Conservation (phyloP, 2,113 vertebrate species). For the Caracal caracal region DNA sequence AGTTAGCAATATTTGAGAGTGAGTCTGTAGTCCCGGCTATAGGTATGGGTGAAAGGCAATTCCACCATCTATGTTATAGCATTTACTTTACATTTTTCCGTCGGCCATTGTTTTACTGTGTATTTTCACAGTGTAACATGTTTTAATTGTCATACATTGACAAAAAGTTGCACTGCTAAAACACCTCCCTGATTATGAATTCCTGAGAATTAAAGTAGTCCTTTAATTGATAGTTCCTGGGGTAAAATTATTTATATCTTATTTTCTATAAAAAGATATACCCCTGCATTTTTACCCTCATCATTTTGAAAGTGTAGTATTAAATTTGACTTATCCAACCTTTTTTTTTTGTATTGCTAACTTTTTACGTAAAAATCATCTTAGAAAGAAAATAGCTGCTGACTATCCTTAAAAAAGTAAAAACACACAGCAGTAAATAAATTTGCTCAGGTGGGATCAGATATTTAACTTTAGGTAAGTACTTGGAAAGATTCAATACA, state of each 20-base stretch:
- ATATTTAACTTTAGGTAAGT: background rate
- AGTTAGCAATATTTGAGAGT: background rate
- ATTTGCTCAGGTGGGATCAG: background rate
- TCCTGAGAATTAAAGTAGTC: background rate
- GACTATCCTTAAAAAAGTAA: conserved; percentile 30
- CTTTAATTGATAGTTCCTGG: background rate
- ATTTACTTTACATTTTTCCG: background rate
- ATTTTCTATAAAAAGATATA: background rate
- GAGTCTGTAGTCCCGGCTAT: background rate
- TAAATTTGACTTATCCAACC: background rate
- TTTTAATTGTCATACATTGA: background rate
- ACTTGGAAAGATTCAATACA: conserved; percentile 42
- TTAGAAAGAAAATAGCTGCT: conserved; percentile 40
- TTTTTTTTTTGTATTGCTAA: conserved; percentile 12
- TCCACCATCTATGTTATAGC: background rate
- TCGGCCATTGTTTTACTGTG: background rate
- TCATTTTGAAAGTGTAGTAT: conserved; percentile 41
- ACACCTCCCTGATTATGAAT: background rate
- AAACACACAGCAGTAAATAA: background rate
- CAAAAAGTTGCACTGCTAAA: background rate
- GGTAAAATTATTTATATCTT: background rate
- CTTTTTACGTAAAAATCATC: conserved; percentile 40
- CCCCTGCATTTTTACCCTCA: background rate
- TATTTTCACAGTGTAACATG: background rate
- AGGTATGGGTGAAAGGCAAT: background rate